Evolutionary conservation across 1,140 invertebrate genomes (phyloP).

Genomic region (Manduca sexta): DNA sequence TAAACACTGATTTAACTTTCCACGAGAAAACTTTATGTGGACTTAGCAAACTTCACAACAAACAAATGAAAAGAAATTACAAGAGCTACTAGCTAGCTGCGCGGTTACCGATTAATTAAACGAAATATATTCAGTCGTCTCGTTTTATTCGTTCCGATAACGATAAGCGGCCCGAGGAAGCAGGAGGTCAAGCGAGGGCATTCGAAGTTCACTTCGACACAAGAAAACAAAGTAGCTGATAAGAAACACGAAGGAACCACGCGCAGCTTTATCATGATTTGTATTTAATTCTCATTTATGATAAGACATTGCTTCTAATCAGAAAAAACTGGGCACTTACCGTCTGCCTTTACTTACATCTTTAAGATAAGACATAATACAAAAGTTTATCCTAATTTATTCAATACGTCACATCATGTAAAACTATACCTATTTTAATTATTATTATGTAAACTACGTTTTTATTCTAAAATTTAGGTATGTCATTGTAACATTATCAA

Average conservation of each 20-base stretch:
- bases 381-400: too few relatives aligned
- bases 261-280: constrained; percentile 28
- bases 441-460: too few relatives aligned
- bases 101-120: constrained; percentile 48
- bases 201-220: constrained; percentile 56
- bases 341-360: too few relatives aligned
- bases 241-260: constrained; percentile 61
- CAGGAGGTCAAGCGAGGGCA: constrained; percentile 65
- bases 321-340: background rate
- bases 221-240: constrained; percentile 61
- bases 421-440: too few relatives aligned
- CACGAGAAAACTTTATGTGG: background rate
- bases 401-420: too few relatives aligned
- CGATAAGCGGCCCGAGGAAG: constrained; percentile 65
- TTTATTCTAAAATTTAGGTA: too few relatives aligned
- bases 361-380: too few relatives aligned
- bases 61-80: constrained; percentile 13
- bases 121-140: constrained; percentile 54
- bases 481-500: too few relatives aligned
- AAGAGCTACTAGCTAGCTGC: constrained; percentile 21
- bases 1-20: constrained; percentile 26
- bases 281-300: constrained; percentile 6
- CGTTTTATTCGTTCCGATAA: constrained; percentile 66
- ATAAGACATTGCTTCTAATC: background rate
- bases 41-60: constrained; percentile 5